Conservation (phyloP, 2,888 invertebrate species). For the Dicyrtoma fusca region DNA sequence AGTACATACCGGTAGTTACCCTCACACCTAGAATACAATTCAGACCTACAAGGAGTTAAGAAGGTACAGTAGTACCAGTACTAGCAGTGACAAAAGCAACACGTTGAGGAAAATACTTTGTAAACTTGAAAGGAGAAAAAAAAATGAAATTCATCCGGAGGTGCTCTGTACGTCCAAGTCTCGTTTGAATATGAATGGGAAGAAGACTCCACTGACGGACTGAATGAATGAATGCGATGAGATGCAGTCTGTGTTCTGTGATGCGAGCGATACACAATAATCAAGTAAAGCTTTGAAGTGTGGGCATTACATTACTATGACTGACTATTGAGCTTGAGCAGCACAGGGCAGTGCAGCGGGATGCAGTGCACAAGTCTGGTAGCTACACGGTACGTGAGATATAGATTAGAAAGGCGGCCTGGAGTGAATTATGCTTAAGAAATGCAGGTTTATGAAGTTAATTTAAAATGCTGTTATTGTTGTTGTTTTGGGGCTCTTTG, state of each 20-base stretch:
- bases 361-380: no score
- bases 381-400: background rate
- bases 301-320: no score
- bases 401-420: slow-evolving; percentile 30
- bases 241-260: no score
- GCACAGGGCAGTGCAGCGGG: no score
- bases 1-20: no score
- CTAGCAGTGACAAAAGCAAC: no score
- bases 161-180: background rate
- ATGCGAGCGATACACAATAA: no score
- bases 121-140: background rate
- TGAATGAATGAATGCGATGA: slow-evolving; percentile 1
- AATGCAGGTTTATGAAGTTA: slow-evolving; percentile 28
- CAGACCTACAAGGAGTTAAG: no score
- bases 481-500: slow-evolving; percentile 31
- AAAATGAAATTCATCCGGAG: background rate
- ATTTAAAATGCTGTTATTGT: slow-evolving; percentile 33
- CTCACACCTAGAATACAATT: no score
- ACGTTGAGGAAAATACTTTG: no score
- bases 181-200: no score
- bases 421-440: slow-evolving; percentile 29
- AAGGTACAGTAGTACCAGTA: no score
- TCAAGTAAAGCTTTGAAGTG: background rate
- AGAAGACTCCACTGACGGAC: background rate
- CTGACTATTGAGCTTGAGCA: background rate